A percentile compares a stretch with the other conserved stretches of the same genome.
Conservation (phyloP, 2,113 vertebrate species). For the Campylorhamphus procurvoides region DNA sequence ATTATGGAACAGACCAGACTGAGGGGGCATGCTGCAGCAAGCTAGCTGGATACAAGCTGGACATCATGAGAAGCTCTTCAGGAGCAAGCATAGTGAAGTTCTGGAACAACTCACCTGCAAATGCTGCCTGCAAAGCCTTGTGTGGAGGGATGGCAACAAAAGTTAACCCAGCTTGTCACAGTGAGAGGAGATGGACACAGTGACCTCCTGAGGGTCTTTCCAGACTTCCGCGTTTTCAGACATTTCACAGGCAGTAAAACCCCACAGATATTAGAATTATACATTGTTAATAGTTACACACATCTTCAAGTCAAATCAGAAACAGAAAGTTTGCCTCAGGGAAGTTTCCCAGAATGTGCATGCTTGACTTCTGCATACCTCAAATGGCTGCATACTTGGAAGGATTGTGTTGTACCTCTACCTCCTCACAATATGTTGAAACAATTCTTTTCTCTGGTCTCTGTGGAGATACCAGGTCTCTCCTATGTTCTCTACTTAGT, state of each 20-base stretch:
- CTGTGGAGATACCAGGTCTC: not conserved
- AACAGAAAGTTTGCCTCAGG: not conserved
- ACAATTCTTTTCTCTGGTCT: not conserved
- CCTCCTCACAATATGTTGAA: not conserved
- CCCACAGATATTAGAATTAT: not conserved
- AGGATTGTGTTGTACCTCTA: not conserved
- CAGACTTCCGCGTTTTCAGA: not conserved
- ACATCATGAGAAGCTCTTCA: not conserved
- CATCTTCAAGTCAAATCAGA: not conserved
- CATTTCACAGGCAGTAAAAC: not conserved
- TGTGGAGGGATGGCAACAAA: rapidly evolving
- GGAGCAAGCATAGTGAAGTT: rapidly evolving
- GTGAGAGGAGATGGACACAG: not conserved
- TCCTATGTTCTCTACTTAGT: not conserved
- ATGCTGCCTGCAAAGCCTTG: not conserved
- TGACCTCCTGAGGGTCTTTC: not conserved
- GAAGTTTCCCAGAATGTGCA: not conserved
- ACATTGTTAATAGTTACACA: not conserved
- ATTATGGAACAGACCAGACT: not conserved
- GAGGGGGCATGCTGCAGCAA: not conserved
- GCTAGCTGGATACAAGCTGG: not conserved
- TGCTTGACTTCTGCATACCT: not conserved
- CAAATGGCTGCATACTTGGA: not conserved
- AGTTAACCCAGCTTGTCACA: not conserved
- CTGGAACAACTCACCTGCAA: not conserved